Evolutionary conservation across 2,113 vertebrate genomes (phyloP), one percentile per base, ranked within the genome.

Genomic region (Fukomys damarensis): DNA sequence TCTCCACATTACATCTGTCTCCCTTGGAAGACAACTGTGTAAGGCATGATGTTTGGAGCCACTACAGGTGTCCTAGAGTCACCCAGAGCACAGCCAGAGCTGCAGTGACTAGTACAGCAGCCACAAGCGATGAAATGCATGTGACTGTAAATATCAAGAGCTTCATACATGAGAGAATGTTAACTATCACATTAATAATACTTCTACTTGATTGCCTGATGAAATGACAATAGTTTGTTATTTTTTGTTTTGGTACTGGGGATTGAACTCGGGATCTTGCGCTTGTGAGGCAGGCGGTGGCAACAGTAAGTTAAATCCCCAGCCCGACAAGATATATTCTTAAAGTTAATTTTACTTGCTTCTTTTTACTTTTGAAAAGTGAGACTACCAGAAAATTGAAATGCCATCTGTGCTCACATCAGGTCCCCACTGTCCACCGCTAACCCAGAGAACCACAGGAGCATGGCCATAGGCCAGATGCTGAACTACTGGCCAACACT

Each of bases 181-280:
- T 28, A 72, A 89, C 38, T 32, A 87, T n/a, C 85, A 52, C 30
- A 80, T 8, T 4, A n/a, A 30, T 76, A 83, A 59, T 38, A 95
- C 32, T 91, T 82, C 80, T 80, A 66, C 86, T 11, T 30, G 81
- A 66, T 59, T 43, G 90, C 35, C 20, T 61, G 30, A 59, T 74
- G 61, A 86, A 72, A 90, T 66, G 20, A 86, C 43, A 14, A 87
- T 63, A 76, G 43, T 91, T 91, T n/a, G n/a, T n/a, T n/a, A n/a
- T n/a, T n/a, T n/a, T n/a, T n/a, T n/a, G n/a, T n/a, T n/a, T n/a
- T n/a, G n/a, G n/a, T n/a, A n/a, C n/a, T n/a, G n/a, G n/a, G n/a
- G n/a, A n/a, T n/a, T n/a, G n/a, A n/a, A n/a, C n/a, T n/a, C n/a
- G n/a, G n/a, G n/a, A n/a, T n/a, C n/a, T n/a, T n/a, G n/a, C n/a